Base-by-base conservation (phyloP, 2,797 vertebrate genomes). In the Smutsia temminckii region DNA sequence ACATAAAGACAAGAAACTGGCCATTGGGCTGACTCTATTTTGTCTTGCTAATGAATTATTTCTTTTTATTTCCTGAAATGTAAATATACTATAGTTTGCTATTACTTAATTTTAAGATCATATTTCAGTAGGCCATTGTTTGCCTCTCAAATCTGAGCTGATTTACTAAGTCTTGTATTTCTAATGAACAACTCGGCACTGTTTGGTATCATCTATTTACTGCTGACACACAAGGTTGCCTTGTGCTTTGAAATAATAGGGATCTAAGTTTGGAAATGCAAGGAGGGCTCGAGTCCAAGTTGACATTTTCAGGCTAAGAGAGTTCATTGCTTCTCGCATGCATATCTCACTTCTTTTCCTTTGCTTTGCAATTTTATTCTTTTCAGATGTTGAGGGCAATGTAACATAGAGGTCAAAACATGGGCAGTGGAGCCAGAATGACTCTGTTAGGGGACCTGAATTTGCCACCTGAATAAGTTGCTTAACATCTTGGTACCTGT, bases 41-140 rank as follows among this genome's bases (percentile, higher is more conserved):
- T 85, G 61, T 85, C n/a, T 16, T 86, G 14, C 12, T 95, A 92
- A 92, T 91, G 75, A 87, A 89, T 95, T 81, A 85, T 87, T 87
- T 95, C 69, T 6, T 90, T 87, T 95, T 81, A 85, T 87, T 87
- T 95, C 69, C 5, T 90, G 27, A 91, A 96, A 71, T 61, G 25
- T 74, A 40, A 93, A 94, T 93, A 64, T 5, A 75, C 51, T 92
- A 8, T 80, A 32, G 64, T 84, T 94, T 95, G 66, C 85, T 91
- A 74, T 63, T 75, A 78, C 55, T 91, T 91, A 69, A 78, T 88
- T 86, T 83, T 68, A 85, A 87, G 66, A 61, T 66, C 18, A 8
- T 59, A 34, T 92, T 92, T 96, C 64, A 53, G 57, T 64, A 37
- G 40, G 51, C 55, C 89, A 29, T 92, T 72, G 10, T 93, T 92